Evolutionary conservation across 23 tunicate species (phyloP), one percentile per base, ranked within the genome.

Genomic region (Halocynthia aurantium): DNA sequence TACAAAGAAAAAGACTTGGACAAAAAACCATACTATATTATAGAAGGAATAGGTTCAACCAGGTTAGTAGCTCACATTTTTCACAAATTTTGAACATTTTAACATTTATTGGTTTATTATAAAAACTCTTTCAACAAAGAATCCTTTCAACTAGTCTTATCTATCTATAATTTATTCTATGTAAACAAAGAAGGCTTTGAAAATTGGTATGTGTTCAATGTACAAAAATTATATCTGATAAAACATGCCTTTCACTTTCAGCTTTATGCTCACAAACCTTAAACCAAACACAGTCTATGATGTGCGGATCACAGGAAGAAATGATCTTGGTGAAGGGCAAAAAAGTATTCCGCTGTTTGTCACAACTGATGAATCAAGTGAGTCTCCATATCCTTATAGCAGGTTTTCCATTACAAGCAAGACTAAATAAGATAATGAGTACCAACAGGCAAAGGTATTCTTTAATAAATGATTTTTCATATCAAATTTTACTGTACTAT

Each of bases 311-410:
- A 72, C 88, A 22, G 98, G 93, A 20, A 80, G 61, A 61, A 92
- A 92, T 66, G 70, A 67, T 31, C 77, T 71, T 19, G 98, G 98
- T 1, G 87, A 92, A 78, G 86, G 98, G 6, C 66, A 67, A 6
- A 82, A 61, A 62, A 86, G 92, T 55, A 62, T 67, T 18, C 73
- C 88, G 7, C 15, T 86, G 7, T 56, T 9, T 69, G 52, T 92
- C 6, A 70, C 52, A n/a, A 92, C 98, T 69, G 80, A 66, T 22
- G 98, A 86, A 74, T 85, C 84, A 61, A 77, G 98, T 92, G 66
- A 18, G 83, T 55, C 0, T 31, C 44, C 44, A 4, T 31, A 31
- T 31, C 44, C 44, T 31, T 31, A 31, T 31, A 31, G 1, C 44
- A 31, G 44, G 44, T 31, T 0, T 31, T 31, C 44, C 44, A 31